Conservation (phyloP, 2,113 vertebrate species). For the Lophotis ruficrista region DNA sequence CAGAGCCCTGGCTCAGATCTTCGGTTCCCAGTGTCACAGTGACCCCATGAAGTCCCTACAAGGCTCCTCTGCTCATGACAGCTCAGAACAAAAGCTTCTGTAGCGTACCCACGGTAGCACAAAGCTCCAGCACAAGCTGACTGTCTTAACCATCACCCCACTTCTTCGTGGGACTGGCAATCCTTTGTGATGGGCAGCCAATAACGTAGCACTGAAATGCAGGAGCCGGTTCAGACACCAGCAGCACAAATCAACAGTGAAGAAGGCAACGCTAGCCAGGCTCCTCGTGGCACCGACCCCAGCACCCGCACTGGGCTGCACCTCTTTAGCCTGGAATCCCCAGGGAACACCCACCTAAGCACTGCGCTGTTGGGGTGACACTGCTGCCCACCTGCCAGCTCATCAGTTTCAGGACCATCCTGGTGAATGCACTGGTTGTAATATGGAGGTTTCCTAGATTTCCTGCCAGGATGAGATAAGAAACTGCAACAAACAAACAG, state of each 20-base stretch:
- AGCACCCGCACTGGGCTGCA: not conserved
- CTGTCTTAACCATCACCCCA: not conserved
- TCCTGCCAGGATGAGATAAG: not conserved
- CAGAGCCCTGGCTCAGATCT: not conserved
- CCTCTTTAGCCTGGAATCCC: not conserved
- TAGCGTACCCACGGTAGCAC: not conserved
- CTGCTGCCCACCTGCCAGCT: not conserved
- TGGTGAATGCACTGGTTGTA: accelerated
- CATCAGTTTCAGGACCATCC: not conserved
- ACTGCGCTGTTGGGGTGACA: not conserved
- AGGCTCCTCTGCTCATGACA: not conserved
- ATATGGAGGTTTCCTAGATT: not conserved
- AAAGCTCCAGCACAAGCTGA: not conserved
- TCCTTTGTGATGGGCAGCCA: not conserved
- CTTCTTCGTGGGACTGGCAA: not conserved
- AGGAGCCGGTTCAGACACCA: accelerated
- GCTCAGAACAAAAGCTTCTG: not conserved
- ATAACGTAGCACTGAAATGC: accelerated
- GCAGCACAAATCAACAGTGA: not conserved
- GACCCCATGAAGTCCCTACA: not conserved
- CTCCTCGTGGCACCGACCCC: accelerated
- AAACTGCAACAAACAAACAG: constrained; percentile 18
- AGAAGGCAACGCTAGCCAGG: not conserved
- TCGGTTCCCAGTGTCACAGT: not conserved
- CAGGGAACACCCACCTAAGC: not conserved